Base-by-base conservation (phyloP, 2,113 vertebrate species). In the Etheostoma spectabile region DNA sequence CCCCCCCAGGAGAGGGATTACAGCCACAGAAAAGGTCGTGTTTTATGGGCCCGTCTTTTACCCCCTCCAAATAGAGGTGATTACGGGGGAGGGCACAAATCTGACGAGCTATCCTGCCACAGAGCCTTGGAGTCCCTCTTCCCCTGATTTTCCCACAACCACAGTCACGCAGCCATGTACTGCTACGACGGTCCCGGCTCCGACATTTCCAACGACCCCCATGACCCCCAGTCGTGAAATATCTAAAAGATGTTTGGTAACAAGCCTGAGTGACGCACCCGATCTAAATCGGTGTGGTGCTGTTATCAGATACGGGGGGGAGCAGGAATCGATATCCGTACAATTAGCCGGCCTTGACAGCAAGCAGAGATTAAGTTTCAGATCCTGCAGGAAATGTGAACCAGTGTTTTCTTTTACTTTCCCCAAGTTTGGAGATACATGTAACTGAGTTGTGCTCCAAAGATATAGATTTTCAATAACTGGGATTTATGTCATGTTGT, bases 31-130 rank as follows among this genome's bases (percentile, higher is more conserved):
- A 86, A 86, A 92, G 86, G 74, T 82, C 85, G 72, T 68, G 59
- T 86, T 90, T 89, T 77, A 86, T 80, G 56, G 45, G 52, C 51
- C 61, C 82, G 27, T 80, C 65, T 53, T 77, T 88, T 88, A 86
- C 87, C 83, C 87, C 66, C 56, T 83, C 61, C 72, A 84, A 89
- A 83, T 75, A 89, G 83, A 85, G 73, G 87, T 84, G 83, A 93
- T 87, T 77, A 91, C 81, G 46, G 64, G 59, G 70, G 53, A 70
- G 77, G 74, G 79, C 0, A 0, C 65, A 46, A 14, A 65, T 49
- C 18, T 49, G 71, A n/a, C 57, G 53, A 77, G 81, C 67, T 72
- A 62, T 80, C 69, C 53, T 27, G 27, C 12, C 19, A 51, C 38
- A 46, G 45, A 14, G 15, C 35, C 49, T 22, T 52, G 49, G 74